Conservation (phyloP, 2,113 vertebrate species). For the Psilopsiagon aymara region DNA sequence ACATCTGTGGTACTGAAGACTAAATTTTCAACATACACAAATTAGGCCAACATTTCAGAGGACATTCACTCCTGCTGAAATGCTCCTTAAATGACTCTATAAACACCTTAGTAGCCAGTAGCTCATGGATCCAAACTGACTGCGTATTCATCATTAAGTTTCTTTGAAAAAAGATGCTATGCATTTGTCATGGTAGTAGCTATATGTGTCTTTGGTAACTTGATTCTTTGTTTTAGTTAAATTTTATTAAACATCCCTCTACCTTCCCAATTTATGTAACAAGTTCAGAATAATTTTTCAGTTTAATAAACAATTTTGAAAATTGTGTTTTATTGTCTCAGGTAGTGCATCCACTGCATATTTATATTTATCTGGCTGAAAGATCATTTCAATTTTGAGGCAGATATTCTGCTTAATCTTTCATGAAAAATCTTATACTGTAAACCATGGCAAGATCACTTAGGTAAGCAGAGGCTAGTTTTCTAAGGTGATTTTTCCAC, state of each 20-base stretch:
- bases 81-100: background rate
- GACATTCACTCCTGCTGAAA: background rate
- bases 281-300: background rate
- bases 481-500: background rate
- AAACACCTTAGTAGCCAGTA: background rate
- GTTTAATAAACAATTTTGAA: background rate
- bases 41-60: background rate
- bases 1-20: background rate
- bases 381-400: background rate
- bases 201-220: background rate
- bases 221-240: background rate
- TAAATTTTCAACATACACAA: background rate
- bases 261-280: fast-evolving
- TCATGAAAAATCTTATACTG: background rate
- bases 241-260: background rate
- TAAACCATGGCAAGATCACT: background rate
- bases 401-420: background rate
- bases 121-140: background rate
- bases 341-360: background rate
- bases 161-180: background rate
- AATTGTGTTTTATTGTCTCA: background rate
- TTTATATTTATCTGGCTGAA: background rate
- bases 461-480: background rate
- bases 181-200: background rate
- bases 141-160: background rate